Base-by-base conservation (phyloP, 35 echinoderm and acorn worm species). In the Strongylocentrotus purpuratus region DNA sequence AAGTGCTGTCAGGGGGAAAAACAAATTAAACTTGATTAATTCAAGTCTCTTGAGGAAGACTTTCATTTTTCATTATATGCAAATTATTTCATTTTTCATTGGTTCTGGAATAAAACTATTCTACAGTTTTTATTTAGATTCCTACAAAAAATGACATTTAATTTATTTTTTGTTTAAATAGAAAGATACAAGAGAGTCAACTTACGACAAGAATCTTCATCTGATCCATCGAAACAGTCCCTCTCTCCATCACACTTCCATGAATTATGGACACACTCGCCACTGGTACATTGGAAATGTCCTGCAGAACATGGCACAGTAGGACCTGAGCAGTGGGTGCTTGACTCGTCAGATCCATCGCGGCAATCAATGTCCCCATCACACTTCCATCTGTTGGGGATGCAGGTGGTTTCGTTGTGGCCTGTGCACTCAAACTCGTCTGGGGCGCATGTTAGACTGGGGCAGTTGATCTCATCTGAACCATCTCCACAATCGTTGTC, bases 191-290 rank as follows among this genome's bases (percentile, higher is more conserved):
- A 92, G 22, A 35, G 33, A 4, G 47, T 33, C 28, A 17, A 96
- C 97, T 98, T 97, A 98, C 96, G 52, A 85, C 97, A 98, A 9
- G 92, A 46, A 12, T 47, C 32, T 96, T 98, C 97, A 71, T 98
- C 97, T 9, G 95, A 95, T 28, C 92, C 86, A 55, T 96, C 97
- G 4, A n/a, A 17, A n/a, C 97, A 98, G 92, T 98, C 97, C 33
- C 93, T 60, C 46, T 98, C 97, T 8, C 97, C 97, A 48, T 98
- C 97, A 41, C 97, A 98, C 13, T 86, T 94, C 97, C 97, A 98
- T 4, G 97, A 93, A 15, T 32, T 31, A 33, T 96, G 97, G 47
- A 98, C 95, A 41, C 97, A 98, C 71, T 96, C 94, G 4, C 97
- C 97, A 41, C 86, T 96, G 55, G 28, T 65, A 35, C 97, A 98